These are phyloP conservation scores for Drosophila differens DNA, from an alignment of 2,888 invertebrate genomes.

Conservation along the genomic window DNA sequence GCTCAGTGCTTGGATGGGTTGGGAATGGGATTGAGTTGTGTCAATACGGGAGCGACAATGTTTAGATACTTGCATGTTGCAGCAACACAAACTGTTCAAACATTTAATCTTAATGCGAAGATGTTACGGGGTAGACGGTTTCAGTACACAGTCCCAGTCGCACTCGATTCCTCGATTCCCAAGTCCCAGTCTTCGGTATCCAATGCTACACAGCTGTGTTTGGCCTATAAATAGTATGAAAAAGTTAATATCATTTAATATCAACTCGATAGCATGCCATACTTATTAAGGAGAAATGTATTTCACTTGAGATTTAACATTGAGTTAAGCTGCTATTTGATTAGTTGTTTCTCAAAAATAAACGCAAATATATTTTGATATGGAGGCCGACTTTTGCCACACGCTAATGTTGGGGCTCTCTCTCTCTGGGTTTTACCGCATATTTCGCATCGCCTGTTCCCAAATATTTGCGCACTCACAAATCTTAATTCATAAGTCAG, in stretches of 20 bases:
- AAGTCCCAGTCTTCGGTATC: conserved; percentile 34
- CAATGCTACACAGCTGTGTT: conserved; percentile 38
- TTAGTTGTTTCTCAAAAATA: conserved; percentile 67
- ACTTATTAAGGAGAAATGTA: conserved; percentile 41
- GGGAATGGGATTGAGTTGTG: conserved; percentile 62
- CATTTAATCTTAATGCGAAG: conserved; percentile 78
- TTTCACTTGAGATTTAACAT: conserved; percentile 75
- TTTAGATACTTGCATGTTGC: conserved; percentile 73
- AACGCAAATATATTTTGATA: conserved; percentile 34
- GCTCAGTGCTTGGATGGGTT: conserved; percentile 10
- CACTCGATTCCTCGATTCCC: conserved; percentile 6
- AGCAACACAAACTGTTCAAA: conserved; percentile 76
- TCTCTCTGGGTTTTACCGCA: conserved; percentile 58
- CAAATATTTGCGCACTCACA: conserved; percentile 76
- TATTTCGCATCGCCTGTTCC: conserved; percentile 31
- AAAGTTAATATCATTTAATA: conserved; percentile 26
- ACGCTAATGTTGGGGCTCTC: conserved; percentile 14
- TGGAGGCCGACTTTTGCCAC: neutral
- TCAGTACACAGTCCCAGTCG: conserved; percentile 1
- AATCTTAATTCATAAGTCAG: conserved; percentile 73
- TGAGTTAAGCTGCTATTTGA: conserved; percentile 53
- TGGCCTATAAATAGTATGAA: conserved; percentile 27
- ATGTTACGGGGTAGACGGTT: conserved; percentile 57
- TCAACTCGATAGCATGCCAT: neutral
- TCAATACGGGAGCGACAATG: conserved; percentile 65